Conservation (phyloP, 92 coral and sea anemone genomes). For the Porites evermanni region DNA sequence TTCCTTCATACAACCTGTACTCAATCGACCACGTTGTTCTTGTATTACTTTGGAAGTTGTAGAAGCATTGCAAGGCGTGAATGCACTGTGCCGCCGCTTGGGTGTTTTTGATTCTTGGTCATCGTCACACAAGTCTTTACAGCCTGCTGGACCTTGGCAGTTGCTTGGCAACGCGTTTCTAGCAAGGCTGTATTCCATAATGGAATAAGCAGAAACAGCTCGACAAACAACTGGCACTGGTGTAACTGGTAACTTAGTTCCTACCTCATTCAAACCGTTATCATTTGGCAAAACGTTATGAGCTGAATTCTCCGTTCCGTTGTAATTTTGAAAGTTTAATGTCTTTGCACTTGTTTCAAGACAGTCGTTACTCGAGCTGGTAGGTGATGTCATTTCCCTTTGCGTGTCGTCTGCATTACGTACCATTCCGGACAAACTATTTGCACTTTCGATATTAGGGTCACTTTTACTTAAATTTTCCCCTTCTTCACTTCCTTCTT, state of each 20-base stretch:
- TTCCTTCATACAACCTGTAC: slow-evolving; percentile 26
- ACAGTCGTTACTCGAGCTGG: background rate
- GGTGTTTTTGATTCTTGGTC: background rate
- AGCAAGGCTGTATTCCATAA: slow-evolving; percentile 36
- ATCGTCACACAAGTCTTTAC: background rate
- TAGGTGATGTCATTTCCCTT: background rate
- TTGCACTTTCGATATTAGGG: background rate
- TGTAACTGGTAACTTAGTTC: slow-evolving; percentile 13
- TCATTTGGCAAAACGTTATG: background rate
- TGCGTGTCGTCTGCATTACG: background rate
- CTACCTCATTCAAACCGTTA: background rate
- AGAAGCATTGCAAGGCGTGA: slow-evolving; percentile 7
- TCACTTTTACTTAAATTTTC: background rate
- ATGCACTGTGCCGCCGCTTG: slow-evolving; percentile 38
- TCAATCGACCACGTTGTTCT: slow-evolving; percentile 22
- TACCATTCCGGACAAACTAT: background rate
- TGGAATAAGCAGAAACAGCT: slow-evolving; percentile 30
- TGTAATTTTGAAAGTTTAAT: background rate
- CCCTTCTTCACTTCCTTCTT: background rate
- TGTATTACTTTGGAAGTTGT: background rate
- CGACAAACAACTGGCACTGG: slow-evolving; percentile 43
- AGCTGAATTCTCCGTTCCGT: background rate
- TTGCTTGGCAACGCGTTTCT: slow-evolving; percentile 2
- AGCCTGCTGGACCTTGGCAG: background rate
- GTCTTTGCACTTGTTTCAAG: background rate